These are phyloP conservation scores for Embidobia sp. DNA, from an alignment of 2,888 invertebrate genomes.

Conservation along the genomic window DNA sequence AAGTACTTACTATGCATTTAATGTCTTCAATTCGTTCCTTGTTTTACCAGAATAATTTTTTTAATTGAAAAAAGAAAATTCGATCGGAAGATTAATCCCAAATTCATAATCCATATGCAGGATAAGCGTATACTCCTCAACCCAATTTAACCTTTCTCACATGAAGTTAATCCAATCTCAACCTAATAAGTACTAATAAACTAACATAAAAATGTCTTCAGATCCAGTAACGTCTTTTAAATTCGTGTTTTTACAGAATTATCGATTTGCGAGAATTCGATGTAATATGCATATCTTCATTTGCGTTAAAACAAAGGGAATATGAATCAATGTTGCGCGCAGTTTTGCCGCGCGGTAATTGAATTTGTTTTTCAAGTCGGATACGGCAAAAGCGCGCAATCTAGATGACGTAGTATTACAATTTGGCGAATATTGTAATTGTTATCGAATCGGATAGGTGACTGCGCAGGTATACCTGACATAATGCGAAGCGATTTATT, in stretches of 20 bases:
- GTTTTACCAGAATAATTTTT: no score
- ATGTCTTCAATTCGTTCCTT: no score
- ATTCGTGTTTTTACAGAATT: neutral
- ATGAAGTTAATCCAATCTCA: no score
- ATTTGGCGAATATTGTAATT: conserved; percentile 48
- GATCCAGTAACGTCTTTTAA: no score
- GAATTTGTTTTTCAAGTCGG: conserved; percentile 45
- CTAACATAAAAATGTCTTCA: no score
- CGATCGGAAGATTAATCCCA: no score
- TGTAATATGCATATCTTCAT: conserved; percentile 38
- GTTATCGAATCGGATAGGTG: conserved; percentile 47
- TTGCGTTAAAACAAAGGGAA: conserved; percentile 28
- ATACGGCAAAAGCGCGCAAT: conserved; percentile 39
- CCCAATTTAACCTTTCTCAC: no score
- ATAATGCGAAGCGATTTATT: conserved; percentile 54
- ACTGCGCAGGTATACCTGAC: conserved; percentile 33
- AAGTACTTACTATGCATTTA: no score
- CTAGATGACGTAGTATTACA: conserved; percentile 40
- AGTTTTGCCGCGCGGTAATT: conserved; percentile 35
- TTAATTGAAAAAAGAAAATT: no score
- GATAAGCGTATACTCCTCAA: no score
- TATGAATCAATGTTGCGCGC: conserved; percentile 19
- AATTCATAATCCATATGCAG: no score
- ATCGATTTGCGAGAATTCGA: conserved; percentile 5
- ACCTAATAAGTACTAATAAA: no score